Conservation (phyloP, 92 coral and sea anemone species). For the Porites rus region DNA sequence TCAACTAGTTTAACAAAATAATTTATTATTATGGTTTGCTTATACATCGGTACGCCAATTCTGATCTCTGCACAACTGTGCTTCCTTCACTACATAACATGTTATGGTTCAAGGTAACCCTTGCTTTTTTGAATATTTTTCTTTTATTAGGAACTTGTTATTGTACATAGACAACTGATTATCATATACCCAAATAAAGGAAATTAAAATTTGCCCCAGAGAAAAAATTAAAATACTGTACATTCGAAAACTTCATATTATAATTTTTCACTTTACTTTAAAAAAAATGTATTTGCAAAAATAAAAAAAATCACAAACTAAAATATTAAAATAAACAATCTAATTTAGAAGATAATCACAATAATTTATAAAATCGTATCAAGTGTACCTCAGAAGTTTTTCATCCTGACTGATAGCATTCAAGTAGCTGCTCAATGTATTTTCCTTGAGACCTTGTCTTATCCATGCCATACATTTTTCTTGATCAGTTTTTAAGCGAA, state of each 20-base stretch:
- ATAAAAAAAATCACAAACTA: too few relatives aligned
- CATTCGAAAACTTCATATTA: too few relatives aligned
- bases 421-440: conserved; percentile 89
- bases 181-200: too few relatives aligned
- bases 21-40: neutral
- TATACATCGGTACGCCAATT: neutral
- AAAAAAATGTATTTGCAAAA: too few relatives aligned
- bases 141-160: too few relatives aligned
- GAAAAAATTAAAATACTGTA: too few relatives aligned
- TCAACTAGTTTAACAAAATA: neutral
- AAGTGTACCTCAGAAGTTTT: conserved; percentile 72
- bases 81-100: neutral
- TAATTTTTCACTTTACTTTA: too few relatives aligned
- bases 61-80: neutral
- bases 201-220: too few relatives aligned
- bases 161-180: too few relatives aligned
- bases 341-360: neutral
- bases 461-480: conserved; percentile 94
- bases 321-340: neutral
- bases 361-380: neutral
- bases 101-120: too few relatives aligned
- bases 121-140: too few relatives aligned
- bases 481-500: conserved; percentile 68
- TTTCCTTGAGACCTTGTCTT: conserved; percentile 85
- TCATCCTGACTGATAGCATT: conserved; percentile 82